A percentile compares a stretch with the other conserved stretches of the same genome.
Evolutionary conservation across 37 sponge, comb jelly and placozoan genomes (phyloP).

Genomic region (Ianthella basta): DNA sequence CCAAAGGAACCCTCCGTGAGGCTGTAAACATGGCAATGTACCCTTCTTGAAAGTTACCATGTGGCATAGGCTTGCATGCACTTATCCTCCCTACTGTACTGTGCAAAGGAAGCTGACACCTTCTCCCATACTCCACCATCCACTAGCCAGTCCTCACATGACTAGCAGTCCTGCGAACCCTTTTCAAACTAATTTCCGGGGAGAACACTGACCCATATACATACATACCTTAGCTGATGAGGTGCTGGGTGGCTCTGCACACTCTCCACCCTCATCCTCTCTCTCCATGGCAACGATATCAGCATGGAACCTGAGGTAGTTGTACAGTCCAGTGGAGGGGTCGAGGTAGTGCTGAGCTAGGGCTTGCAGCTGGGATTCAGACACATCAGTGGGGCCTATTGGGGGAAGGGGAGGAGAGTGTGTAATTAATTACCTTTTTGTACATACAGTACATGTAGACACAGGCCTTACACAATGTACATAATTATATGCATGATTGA

Average conservation of each 20-base stretch:
- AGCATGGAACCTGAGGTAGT: constrained; percentile 72
- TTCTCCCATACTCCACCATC: no score
- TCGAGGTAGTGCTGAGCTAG: constrained; percentile 68
- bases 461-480: neutral
- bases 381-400: constrained; percentile 77
- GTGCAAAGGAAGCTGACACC: no score
- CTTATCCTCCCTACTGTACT: no score
- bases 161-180: no score
- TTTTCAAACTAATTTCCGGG: no score
- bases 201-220: no score
- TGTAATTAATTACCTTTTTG: neutral
- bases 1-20: no score
- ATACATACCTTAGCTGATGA: constrained; percentile 8
- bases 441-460: neutral
- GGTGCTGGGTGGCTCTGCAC: neutral
- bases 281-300: constrained; percentile 43
- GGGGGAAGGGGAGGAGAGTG: neutral
- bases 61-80: no score
- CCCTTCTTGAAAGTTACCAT: no score
- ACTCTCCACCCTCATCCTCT: constrained; percentile 7
- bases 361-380: constrained; percentile 44
- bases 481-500: no score
- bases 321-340: constrained; percentile 61
- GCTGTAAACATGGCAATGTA: no score
- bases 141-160: no score